These are phyloP conservation scores for Leucozona laternaria DNA, from an alignment of 2,888 invertebrate species.

Conservation along the genomic window DNA sequence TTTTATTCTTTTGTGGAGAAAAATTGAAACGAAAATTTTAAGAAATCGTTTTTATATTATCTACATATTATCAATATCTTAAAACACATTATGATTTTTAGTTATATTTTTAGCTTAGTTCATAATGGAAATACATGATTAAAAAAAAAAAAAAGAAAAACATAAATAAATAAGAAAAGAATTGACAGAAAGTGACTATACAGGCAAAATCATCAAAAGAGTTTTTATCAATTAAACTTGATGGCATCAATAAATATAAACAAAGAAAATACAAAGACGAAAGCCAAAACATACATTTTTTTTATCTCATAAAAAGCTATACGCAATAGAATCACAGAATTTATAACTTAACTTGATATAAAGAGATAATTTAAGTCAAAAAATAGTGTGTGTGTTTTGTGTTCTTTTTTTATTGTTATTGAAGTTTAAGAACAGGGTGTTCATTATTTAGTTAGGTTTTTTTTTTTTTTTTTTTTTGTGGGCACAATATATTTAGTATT, in stretches of 20 bases:
- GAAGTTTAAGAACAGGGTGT: neutral
- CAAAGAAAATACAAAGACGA: neutral
- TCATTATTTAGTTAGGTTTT: too few relatives aligned
- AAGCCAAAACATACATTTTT: neutral
- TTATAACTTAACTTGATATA: constrained; percentile 32
- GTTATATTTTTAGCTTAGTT: too few relatives aligned
- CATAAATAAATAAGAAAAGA: neutral
- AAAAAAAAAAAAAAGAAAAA: neutral
- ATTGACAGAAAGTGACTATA: too few relatives aligned
- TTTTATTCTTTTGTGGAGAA: too few relatives aligned
- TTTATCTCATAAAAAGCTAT: neutral
- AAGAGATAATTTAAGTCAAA: constrained; percentile 30
- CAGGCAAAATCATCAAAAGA: constrained; percentile 3
- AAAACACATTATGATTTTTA: too few relatives aligned
- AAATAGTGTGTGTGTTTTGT: constrained; percentile 4
- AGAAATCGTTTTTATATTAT: too few relatives aligned
- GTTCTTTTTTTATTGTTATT: neutral
- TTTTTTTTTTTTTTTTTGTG: too few relatives aligned
- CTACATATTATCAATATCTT: too few relatives aligned
- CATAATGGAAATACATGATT: neutral
- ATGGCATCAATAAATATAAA: constrained; percentile 21
- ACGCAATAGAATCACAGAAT: constrained; percentile 23
- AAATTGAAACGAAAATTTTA: too few relatives aligned
- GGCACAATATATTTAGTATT: too few relatives aligned
- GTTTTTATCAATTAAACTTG: constrained; percentile 5